Evolutionary conservation across 2,113 vertebrate genomes (phyloP).

Genomic region (Tyrannus savana): DNA sequence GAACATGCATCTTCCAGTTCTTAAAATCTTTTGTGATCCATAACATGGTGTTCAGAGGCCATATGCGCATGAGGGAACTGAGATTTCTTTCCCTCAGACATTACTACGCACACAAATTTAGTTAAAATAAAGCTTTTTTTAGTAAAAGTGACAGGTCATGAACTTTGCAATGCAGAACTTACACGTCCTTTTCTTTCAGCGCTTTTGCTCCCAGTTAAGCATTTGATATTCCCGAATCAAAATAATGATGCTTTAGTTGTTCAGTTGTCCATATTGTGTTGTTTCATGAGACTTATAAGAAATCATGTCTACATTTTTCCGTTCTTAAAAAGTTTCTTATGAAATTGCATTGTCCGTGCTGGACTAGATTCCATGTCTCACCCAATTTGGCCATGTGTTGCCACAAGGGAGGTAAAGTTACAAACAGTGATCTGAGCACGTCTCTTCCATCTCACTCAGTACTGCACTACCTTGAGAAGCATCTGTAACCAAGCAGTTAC

Average conservation of each 20-base stretch:
- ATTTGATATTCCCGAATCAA: neutral
- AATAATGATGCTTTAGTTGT: neutral
- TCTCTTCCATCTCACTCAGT: neutral
- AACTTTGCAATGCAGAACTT: neutral
- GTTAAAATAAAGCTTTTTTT: neutral
- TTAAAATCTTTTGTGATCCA: neutral
- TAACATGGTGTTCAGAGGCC: neutral
- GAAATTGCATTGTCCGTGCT: neutral
- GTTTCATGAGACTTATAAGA: neutral
- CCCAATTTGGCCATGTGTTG: neutral
- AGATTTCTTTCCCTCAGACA: neutral
- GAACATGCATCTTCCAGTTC: neutral
- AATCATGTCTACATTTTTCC: fast-evolving
- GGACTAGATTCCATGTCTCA: neutral
- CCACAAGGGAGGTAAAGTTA: neutral
- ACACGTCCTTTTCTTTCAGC: neutral
- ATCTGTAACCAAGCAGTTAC: neutral
- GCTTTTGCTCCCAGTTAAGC: neutral
- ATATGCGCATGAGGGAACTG: fast-evolving
- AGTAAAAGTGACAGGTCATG: fast-evolving
- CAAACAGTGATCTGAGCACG: neutral
- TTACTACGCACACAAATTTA: neutral
- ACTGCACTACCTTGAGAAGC: neutral
- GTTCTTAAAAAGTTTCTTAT: neutral
- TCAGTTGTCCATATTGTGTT: fast-evolving